Conservation (phyloP, 2,113 vertebrate species). For the Sturnira hondurensis region DNA sequence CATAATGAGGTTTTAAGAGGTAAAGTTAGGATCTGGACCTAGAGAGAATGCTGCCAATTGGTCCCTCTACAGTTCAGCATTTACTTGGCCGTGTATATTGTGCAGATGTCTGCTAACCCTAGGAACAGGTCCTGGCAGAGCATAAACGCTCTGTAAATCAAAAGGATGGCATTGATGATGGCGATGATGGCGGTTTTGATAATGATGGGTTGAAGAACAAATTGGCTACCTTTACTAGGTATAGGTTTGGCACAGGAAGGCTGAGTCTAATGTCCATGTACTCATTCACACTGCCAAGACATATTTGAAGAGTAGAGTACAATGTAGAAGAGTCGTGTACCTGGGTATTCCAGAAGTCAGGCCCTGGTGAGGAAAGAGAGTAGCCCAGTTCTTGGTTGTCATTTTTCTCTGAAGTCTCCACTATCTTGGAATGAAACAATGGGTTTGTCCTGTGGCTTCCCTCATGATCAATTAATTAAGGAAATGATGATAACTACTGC, state of each 20-base stretch:
- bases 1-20: background rate
- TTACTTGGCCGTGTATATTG: background rate
- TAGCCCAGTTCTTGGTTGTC: background rate
- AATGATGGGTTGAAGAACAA: background rate
- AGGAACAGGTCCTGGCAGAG: background rate
- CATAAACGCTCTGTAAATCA: background rate
- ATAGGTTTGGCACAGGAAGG: background rate
- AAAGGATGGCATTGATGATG: background rate
- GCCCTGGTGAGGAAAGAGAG: background rate
- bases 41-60: background rate
- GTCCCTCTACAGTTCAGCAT: background rate
- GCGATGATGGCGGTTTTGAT: too few relatives aligned
- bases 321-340: background rate
- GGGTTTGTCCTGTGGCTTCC: slow-evolving; percentile 24
- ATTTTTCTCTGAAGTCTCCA: background rate
- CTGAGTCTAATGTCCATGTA: background rate
- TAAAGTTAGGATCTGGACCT: background rate
- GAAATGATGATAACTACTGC: slow-evolving; percentile 49
- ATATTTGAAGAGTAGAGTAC: too few relatives aligned
- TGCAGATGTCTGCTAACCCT: background rate
- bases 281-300: background rate
- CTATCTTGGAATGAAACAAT: background rate
- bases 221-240: background rate
- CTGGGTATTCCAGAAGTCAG: background rate
- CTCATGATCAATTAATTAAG: slow-evolving; percentile 62